Evolutionary conservation across 2,888 invertebrate species (phyloP).

Genomic region (Thecophora atra): DNA sequence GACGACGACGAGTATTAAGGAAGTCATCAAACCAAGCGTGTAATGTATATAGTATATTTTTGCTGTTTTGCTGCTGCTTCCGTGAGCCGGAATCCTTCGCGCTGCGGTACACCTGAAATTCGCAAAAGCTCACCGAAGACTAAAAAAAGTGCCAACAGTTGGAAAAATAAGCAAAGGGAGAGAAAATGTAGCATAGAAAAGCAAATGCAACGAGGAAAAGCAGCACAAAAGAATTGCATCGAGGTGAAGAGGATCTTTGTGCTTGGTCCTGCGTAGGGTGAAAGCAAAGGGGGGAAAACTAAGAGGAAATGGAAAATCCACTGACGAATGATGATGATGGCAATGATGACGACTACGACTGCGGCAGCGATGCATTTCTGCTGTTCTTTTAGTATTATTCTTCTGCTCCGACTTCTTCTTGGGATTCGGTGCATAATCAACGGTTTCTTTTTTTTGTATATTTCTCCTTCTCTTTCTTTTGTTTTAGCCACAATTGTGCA

Average conservation of each 20-base stretch:
- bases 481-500: background rate
- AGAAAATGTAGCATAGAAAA: background rate
- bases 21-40: conserved; percentile 35
- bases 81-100: background rate
- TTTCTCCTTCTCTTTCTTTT: background rate
- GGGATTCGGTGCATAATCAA: background rate
- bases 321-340: conserved; percentile 30
- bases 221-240: too few species aligned
- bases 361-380: background rate
- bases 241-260: too few species aligned
- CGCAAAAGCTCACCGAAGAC: background rate
- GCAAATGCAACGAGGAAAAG: background rate
- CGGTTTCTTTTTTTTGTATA: conserved; percentile 3
- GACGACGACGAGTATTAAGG: conserved; percentile 23
- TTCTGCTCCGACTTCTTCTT: background rate
- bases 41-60: conserved; percentile 18
- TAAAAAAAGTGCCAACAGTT: background rate
- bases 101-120: conserved; percentile 21
- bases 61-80: conserved; percentile 1
- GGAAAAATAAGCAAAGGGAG: background rate
- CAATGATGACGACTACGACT: conserved; percentile 21
- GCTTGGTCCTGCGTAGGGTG: background rate
- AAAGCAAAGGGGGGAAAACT: background rate
- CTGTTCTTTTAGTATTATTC: background rate
- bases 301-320: conserved; percentile 29